Evolutionary conservation across 2,113 vertebrate genomes (phyloP), one percentile per base, ranked within the genome.

Genomic region (Oryzias curvinotus): DNA sequence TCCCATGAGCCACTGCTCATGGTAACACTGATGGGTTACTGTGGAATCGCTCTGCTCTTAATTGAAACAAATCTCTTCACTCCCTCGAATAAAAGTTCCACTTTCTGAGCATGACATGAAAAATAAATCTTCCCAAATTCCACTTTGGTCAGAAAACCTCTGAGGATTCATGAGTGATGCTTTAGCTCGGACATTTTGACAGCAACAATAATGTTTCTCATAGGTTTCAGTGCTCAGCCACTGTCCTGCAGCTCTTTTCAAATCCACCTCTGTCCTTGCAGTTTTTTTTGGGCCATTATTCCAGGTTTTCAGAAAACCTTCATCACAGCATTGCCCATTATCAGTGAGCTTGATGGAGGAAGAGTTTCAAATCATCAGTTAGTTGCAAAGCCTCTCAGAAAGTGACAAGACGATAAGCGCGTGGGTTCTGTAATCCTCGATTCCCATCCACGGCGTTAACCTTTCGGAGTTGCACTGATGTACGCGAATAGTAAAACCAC

Each of bases 1-100:
- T 68, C 58, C 66, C 42, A 46, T 48, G 57, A 50, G 44, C 61
- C 19, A 30, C 62, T 52, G 48, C 25, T 62, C 14, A 15, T 5
- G 8, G 13, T 57, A 66, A 41, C 30, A 36, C 51, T 54, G 30
- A 71, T 58, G 65, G 49, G 59, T 67, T 70, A 67, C 53, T 64
- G 62, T 30, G 62, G 68, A 26, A 64, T 80, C 75, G 62, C 73
- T 73, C 65, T 65, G 48, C 66, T 71, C 52, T 61, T 75, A 71
- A 76, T 73, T 55, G 45, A 45, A 45, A 68, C 62, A 43, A 36
- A 74, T 68, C 15, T 52, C 50, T 59, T 49, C 44, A 26, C 57
- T 57, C 50, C 30, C 41, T 44, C 47, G 28, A 49, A 45, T 28
- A 25, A 51, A 19, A 70, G 57, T 71, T 50, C 15, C 46, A 26